phyloP scores from a whole-genome alignment of 2,113 vertebrate genomes.

The Leucoraja erinaceus region DNA sequence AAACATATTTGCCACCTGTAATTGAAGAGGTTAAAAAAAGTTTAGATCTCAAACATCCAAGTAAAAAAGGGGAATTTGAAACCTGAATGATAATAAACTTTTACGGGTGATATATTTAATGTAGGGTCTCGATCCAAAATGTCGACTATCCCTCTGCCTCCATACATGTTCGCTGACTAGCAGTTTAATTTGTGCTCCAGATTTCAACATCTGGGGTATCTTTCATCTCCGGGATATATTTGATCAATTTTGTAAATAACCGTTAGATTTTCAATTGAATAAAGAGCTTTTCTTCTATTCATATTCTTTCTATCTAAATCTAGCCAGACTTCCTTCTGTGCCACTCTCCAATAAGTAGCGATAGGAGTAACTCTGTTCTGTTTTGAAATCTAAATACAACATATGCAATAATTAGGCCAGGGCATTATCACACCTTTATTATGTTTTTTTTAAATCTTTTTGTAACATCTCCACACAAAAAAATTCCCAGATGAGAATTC shows the following conservation, averaged over 20 bases:
- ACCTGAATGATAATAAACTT: background rate
- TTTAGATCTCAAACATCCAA: background rate
- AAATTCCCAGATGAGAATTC: background rate
- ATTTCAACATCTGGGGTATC: too few relatives aligned
- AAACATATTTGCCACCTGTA: conserved; percentile 97
- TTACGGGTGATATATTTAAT: background rate
- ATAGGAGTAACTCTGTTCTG: background rate
- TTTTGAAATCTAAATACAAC: background rate
- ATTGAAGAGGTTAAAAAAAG: conserved; percentile 39
- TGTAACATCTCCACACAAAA: too few relatives aligned
- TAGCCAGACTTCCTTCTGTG: background rate
- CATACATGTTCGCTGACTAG: too few relatives aligned
- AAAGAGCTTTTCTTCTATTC: background rate
- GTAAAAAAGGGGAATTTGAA: background rate
- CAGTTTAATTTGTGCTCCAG: too few relatives aligned
- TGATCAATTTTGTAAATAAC: background rate
- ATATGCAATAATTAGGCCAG: too few relatives aligned
- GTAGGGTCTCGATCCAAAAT: too few relatives aligned
- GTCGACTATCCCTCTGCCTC: too few relatives aligned
- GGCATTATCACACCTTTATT: too few relatives aligned
- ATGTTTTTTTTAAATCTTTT: too few relatives aligned
- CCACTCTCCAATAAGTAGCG: background rate
- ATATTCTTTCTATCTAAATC: background rate
- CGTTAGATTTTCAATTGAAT: background rate
- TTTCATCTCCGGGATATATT: too few relatives aligned